Evolutionary conservation across 1,140 invertebrate species (phyloP).

Genomic region (Cherax destructor): DNA sequence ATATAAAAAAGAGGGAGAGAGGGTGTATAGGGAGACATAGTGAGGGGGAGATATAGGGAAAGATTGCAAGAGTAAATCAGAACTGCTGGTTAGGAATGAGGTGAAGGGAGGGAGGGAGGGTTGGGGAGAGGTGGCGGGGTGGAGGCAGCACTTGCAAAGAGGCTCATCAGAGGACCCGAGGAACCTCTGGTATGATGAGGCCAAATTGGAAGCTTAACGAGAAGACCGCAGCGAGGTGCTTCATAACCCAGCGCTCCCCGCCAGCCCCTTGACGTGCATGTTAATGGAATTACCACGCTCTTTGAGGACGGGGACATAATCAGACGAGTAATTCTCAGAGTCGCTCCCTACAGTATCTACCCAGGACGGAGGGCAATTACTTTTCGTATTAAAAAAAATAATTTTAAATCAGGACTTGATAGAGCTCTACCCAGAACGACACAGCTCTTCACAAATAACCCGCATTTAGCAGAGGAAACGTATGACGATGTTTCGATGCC

Average conservation of each 20-base stretch:
- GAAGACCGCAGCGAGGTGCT: not conserved
- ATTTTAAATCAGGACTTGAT: no score
- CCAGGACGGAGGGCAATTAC: no score
- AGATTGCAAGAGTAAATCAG: no score
- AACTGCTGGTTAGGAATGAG: no score
- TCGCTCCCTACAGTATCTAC: not conserved
- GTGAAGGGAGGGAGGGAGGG: not conserved
- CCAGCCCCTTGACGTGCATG: not conserved
- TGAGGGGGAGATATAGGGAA: no score
- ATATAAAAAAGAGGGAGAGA: no score
- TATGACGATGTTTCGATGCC: no score
- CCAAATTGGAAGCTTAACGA: slow-evolving; percentile 4
- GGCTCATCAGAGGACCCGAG: not conserved
- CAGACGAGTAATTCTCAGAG: not conserved
- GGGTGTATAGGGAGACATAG: no score
- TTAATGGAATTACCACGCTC: slow-evolving; percentile 1
- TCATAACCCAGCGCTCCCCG: not conserved
- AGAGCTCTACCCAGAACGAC: no score
- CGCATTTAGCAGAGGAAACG: no score
- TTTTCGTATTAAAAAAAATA: no score
- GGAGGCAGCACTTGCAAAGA: not conserved
- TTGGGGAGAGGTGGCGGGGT: not conserved
- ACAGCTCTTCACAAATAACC: no score
- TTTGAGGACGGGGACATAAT: not conserved
- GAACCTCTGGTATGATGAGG: not conserved